A percentile compares a stretch with the other conserved stretches of the same genome.
phyloP scores from a whole-genome alignment of 1,140 invertebrate genomes.

The Heliconius hewitsoni region DNA sequence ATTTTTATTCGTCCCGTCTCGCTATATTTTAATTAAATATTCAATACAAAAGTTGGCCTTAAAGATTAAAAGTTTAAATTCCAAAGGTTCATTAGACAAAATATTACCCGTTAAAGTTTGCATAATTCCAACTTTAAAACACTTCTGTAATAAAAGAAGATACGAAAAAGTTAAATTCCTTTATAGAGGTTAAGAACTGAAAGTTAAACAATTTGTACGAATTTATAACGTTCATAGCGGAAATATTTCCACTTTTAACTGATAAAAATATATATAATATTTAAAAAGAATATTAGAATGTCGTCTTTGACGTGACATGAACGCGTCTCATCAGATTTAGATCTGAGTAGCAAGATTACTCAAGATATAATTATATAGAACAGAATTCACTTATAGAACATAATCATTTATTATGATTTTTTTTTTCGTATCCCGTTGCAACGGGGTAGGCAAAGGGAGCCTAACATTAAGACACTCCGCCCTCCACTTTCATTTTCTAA shows the following conservation, averaged over 20 bases:
- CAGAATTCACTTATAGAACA: too few relatives aligned
- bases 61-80: constrained; percentile 11
- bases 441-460: too few relatives aligned
- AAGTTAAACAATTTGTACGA: constrained; percentile 11
- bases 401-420: too few relatives aligned
- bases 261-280: not conserved
- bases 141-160: constrained; percentile 1
- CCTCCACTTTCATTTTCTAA: too few relatives aligned
- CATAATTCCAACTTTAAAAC: constrained; percentile 7
- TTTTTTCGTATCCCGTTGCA: too few relatives aligned
- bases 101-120: constrained; percentile 6
- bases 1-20: not conserved
- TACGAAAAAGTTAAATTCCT: constrained; percentile 10
- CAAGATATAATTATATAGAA: too few relatives aligned
- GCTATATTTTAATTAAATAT: constrained; percentile 4
- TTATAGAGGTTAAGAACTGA: constrained; percentile 1
- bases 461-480: too few relatives aligned
- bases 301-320: not conserved
- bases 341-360: too few relatives aligned
- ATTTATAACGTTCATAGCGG: not conserved
- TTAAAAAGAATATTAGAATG: not conserved
- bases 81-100: not conserved
- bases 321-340: not conserved
- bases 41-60: not conserved
- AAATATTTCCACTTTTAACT: not conserved